Base-by-base conservation (phyloP, 2,113 vertebrate species). In the Coreoperca whiteheadi region DNA sequence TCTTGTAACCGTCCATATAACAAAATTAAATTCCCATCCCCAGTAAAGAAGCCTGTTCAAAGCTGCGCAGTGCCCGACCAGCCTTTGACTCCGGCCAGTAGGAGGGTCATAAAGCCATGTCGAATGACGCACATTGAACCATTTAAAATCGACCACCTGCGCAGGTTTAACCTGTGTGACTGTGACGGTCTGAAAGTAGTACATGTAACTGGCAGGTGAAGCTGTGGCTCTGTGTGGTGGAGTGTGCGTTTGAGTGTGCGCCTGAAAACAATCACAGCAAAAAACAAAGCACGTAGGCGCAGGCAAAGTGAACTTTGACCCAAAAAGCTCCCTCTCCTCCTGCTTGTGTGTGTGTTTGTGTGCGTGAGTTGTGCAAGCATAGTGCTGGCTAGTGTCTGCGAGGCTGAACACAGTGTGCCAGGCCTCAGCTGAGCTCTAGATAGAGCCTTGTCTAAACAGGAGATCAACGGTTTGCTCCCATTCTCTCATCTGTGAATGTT, bases 271-370 rank as follows among this genome's bases (percentile, higher is more conserved):
- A 90, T 86, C 23, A 30, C 64, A 79, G 75, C 53, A 60, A 83
- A 81, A 84, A 88, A 87, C 76, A 87, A 84, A 91, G 75, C 32
- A 74, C 23, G 59, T 75, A 85, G 83, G 68, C 34, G 14, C 73
- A 79, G 51, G 65, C 50, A 1, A 69, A 37, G 81, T 89, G 92
- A 95, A 94, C 94, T 91, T 86, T 94, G 86, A 95, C 95, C 93
- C 76, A 77, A 82, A 94, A 93, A 91, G 82, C 77, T 85, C 73
- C 76, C 77, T 74, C 81, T 93, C 67, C 60, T 86, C 56, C 50
- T 50, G 74, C 18, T 43, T 73, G 66, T 87, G 85, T 83, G 80
- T 74, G 66, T 82, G 63, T 87, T 30, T 86, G 84, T 86, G 79
- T 89, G 84, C 53, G 85, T 25, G 57, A 54, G 78, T 88, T 95